A percentile compares a stretch with the other conserved stretches of the same genome.
These are phyloP conservation scores for Bergia puertoricense DNA, from an alignment of 92 coral and sea anemone species.

Conservation along the genomic window DNA sequence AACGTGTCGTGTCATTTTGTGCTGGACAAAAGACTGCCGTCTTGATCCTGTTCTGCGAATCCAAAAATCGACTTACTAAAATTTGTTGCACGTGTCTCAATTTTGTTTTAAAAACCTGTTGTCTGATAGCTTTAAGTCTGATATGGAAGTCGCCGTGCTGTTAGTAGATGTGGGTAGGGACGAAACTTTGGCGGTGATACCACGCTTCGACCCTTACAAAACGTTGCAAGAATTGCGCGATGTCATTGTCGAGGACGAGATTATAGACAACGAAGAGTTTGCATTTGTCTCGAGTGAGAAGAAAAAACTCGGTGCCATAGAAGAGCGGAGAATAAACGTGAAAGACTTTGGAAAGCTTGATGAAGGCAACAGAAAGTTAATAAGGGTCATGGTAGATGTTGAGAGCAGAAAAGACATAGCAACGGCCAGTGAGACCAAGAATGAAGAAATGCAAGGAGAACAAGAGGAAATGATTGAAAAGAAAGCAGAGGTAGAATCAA, in stretches of 20 bases:
- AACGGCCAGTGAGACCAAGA: neutral
- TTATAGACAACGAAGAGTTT: neutral
- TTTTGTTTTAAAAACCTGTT: neutral
- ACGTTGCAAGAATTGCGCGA: neutral
- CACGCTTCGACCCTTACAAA: neutral
- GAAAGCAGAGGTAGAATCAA: neutral
- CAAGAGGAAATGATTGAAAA: neutral
- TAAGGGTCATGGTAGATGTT: neutral
- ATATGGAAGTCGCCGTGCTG: too few species aligned
- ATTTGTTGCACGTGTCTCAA: neutral
- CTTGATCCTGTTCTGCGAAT: too few species aligned
- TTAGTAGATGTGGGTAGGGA: neutral
- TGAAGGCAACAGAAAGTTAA: neutral
- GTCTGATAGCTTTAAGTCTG: too few species aligned
- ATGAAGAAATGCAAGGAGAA: neutral
- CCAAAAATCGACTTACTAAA: too few species aligned
- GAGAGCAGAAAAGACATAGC: neutral
- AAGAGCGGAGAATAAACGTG: neutral
- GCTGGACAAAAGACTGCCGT: too few species aligned
- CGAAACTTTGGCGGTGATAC: neutral
- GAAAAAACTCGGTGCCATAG: neutral
- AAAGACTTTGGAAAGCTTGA: neutral
- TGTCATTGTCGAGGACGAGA: neutral
- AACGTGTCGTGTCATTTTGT: too few species aligned
- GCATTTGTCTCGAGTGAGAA: neutral